phyloP scores from a whole-genome alignment of 2,888 invertebrate species.

The Nowickia ferox region DNA sequence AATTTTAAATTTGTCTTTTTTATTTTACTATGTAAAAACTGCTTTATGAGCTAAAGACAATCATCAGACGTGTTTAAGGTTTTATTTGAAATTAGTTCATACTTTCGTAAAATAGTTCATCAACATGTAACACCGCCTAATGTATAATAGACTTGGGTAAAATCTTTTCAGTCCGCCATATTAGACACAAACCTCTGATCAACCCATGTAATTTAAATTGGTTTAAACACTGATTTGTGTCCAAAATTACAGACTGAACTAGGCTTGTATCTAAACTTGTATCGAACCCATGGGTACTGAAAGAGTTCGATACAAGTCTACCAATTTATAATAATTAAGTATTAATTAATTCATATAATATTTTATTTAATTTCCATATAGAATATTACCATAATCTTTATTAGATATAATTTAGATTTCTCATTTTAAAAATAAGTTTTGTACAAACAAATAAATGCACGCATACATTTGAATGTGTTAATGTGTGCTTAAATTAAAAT shows the following conservation, averaged over 20 bases:
- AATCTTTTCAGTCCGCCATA: background rate
- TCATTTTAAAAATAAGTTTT: slow-evolving; percentile 55
- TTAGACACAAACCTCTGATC: background rate
- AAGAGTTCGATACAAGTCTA: too few relatives aligned
- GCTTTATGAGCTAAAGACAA: slow-evolving; percentile 45
- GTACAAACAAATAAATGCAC: slow-evolving; percentile 52
- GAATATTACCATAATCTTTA: slow-evolving; percentile 2
- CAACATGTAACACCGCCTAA: background rate
- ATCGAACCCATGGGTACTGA: too few relatives aligned
- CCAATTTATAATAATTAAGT: too few relatives aligned
- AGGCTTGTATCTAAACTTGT: too few relatives aligned
- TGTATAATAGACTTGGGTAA: background rate
- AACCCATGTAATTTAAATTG: too few relatives aligned
- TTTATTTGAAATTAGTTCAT: slow-evolving; percentile 8
- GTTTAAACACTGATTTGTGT: too few relatives aligned
- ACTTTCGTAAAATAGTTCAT: background rate
- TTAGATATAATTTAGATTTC: slow-evolving; percentile 8
- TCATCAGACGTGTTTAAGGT: slow-evolving; percentile 31
- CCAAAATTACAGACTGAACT: too few relatives aligned
- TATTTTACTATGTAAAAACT: slow-evolving; percentile 9
- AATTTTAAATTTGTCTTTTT: background rate
- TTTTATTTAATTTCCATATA: background rate
- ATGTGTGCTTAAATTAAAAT: slow-evolving; percentile 56
- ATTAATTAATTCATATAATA: background rate
- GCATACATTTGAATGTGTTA: slow-evolving; percentile 3